Conservation (phyloP, 2,113 vertebrate species). For the Tichodroma muraria region DNA sequence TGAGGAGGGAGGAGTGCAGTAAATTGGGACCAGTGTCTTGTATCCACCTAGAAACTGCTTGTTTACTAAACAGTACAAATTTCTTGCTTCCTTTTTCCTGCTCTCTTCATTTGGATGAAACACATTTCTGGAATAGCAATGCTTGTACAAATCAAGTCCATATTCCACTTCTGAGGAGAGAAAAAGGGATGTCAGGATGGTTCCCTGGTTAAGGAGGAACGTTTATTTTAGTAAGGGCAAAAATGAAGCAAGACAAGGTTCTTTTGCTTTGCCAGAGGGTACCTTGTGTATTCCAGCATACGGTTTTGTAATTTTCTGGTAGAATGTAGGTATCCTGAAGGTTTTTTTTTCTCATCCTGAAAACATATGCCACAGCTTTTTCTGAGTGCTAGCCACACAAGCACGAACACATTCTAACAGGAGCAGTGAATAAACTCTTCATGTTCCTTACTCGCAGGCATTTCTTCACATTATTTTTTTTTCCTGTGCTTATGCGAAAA, state of each 20-base stretch:
- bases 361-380: neutral
- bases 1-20: neutral
- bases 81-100: neutral
- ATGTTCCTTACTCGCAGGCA: neutral
- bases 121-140: neutral
- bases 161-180: neutral
- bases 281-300: neutral
- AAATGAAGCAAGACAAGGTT: neutral
- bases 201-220: neutral
- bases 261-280: neutral
- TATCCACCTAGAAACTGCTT: conserved; percentile 27
- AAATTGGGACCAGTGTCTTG: neutral
- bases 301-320: neutral
- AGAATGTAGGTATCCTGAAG: neutral
- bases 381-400: neutral
- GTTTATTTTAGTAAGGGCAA: neutral
- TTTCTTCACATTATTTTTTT: neutral
- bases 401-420: conserved; percentile 2
- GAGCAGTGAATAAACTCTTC: conserved; percentile 24
- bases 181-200: neutral
- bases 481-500: neutral
- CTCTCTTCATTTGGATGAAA: neutral
- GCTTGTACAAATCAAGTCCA: neutral
- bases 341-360: neutral
- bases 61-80: neutral